These are phyloP conservation scores for Cynopterus brachyotis DNA, from an alignment of 2,113 vertebrate genomes.

Conservation along the genomic window DNA sequence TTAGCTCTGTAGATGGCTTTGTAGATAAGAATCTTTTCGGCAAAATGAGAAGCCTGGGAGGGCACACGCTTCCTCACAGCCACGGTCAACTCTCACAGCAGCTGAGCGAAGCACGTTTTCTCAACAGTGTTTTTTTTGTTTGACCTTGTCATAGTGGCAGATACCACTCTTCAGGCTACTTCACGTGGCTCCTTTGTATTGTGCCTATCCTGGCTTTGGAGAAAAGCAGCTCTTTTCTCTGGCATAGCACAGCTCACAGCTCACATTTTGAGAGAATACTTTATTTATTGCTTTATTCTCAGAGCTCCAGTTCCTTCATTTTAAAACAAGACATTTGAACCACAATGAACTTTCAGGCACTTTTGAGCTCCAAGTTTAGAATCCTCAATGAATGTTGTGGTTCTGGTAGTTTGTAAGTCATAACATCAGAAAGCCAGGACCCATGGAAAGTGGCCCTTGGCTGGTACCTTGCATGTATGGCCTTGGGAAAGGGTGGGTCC, in stretches of 20 bases:
- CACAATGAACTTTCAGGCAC: neutral
- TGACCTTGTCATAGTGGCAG: neutral
- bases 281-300: neutral
- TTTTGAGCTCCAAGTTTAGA: neutral
- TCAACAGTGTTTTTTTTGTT: neutral
- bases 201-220: neutral
- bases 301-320: neutral
- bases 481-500: neutral
- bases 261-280: neutral
- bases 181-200: neutral
- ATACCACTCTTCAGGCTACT: neutral
- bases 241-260: neutral
- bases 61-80: neutral
- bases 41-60: neutral
- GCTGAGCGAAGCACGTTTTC: neutral
- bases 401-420: neutral
- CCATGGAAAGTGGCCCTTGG: neutral
- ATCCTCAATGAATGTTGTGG: neutral
- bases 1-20: slow-evolving; percentile 49
- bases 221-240: neutral
- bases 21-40: neutral
- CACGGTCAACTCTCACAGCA: neutral
- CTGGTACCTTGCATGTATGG: neutral
- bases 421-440: neutral
- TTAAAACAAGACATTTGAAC: slow-evolving; percentile 11